Evolutionary conservation across 1,140 invertebrate species (phyloP), one percentile per base, ranked within the genome.

Genomic region (Portunus trituberculatus): DNA sequence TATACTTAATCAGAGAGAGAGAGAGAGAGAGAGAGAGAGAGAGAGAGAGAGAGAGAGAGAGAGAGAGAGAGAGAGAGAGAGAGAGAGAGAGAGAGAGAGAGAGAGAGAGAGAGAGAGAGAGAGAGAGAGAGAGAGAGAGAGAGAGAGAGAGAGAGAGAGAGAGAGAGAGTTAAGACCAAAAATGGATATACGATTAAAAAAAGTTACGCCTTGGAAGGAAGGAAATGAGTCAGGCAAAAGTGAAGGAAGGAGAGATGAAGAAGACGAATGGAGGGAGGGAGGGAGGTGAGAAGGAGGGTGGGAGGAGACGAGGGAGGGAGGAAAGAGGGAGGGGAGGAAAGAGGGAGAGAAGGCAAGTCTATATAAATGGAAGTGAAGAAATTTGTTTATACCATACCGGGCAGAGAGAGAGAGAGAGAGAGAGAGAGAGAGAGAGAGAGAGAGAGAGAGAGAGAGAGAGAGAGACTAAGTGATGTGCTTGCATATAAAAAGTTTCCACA

Each of bases 341-440:
- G 39, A 76, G 52, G 12, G 52, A 59, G 52, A 10, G 52, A 59
- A 20, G 20, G 52, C 10, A 20, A 46, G 25, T 25, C 39, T 39
- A 39, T 39, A 39, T 39, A 39, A 1, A 39, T 39, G 1, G 39
- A 39, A 39, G 39, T 39, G 39, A 39, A 39, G 39, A 39, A 39
- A 39, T 39, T 6, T 39, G 39, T 39, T 39, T 39, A 39, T 39
- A 39, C 39, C 39, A 39, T 39, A 39, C 39, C 6, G 20, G 20
- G 20, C 4, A 16, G 90, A 59, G 90, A 59, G 48, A 59, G 90
- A n/a, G 39, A 28, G 46, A 59, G 46, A 90, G 84, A 31, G 84
- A 86, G 84, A 31, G 84, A 86, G 84, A 31, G 52, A 59, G 52
- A 59, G 52, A 59, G 52, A 59, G 52, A 59, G 52, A 59, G 52